A percentile compares a stretch with the other conserved stretches of the same genome.
Conservation (phyloP, 2,888 invertebrate genomes). For the Drosophila borealis region DNA sequence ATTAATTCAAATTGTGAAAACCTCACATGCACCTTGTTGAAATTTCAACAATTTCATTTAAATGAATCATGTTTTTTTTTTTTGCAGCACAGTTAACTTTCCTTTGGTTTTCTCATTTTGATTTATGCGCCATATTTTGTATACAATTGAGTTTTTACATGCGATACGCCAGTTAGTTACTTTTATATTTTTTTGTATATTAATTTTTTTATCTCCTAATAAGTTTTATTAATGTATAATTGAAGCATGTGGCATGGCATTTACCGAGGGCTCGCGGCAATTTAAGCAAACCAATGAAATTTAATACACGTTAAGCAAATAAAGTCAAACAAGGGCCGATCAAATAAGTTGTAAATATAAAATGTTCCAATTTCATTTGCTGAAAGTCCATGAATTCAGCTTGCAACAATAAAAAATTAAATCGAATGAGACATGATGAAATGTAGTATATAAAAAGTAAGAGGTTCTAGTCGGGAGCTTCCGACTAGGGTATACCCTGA, state of each 20-base stretch:
- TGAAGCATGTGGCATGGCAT: slow-evolving; percentile 40
- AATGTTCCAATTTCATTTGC: slow-evolving; percentile 36
- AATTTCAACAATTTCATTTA: no score
- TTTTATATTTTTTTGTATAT: slow-evolving; percentile 6
- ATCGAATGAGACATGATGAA: neutral
- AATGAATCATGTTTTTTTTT: neutral
- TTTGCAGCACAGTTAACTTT: neutral
- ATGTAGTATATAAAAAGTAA: no score
- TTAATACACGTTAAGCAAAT: slow-evolving; percentile 42
- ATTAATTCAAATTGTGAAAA: no score
- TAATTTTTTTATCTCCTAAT: slow-evolving; percentile 11
- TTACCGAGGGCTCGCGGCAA: slow-evolving; percentile 31
- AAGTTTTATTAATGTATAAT: slow-evolving; percentile 50
- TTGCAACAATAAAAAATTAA: neutral
- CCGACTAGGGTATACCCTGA: no score
- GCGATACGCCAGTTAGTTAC: slow-evolving; percentile 9
- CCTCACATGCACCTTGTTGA: no score
- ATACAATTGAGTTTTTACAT: slow-evolving; percentile 10
- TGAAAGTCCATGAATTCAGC: slow-evolving; percentile 14
- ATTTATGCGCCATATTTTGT: neutral
- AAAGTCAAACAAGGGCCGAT: slow-evolving; percentile 21
- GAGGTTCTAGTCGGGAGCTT: no score
- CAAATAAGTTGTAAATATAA: slow-evolving; percentile 34
- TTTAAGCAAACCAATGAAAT: slow-evolving; percentile 36
- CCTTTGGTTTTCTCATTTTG: neutral